Percentiles rank a stretch among this genome's conserved stretches.
These are phyloP conservation scores for Alentia gelatinosa DNA, from an alignment of 2,888 invertebrate genomes.

Conservation along the genomic window DNA sequence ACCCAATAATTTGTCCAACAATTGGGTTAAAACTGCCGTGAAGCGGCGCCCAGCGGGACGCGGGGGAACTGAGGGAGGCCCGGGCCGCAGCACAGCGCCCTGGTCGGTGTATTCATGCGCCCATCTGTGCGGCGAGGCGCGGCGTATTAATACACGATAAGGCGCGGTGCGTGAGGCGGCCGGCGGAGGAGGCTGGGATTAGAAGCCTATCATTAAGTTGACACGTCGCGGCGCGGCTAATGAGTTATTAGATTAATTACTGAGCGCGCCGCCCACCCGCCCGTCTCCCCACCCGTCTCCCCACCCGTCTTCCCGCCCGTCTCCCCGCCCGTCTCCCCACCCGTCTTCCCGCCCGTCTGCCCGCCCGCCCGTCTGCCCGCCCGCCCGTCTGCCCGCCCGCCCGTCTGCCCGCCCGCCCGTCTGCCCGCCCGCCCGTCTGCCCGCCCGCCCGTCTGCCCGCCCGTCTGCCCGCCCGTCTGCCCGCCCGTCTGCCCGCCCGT, in stretches of 20 bases:
- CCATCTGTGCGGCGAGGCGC: neutral
- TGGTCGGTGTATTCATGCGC: neutral
- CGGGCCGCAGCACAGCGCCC: neutral
- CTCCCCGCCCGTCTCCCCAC: neutral
- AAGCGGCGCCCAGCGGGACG: neutral
- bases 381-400: neutral
- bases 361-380: neutral
- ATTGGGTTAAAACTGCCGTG: slow-evolving; percentile 40
- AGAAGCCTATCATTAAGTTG: slow-evolving; percentile 51
- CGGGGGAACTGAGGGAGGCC: too few relatives aligned
- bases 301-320: neutral
- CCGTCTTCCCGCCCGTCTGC: too few relatives aligned
- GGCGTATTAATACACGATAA: slow-evolving; percentile 34
- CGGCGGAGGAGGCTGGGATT: neutral
- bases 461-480: neutral
- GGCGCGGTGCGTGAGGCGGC: neutral
- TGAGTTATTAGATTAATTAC: slow-evolving; percentile 49
- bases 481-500: neutral
- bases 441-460: too few relatives aligned
- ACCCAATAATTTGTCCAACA: slow-evolving; percentile 5
- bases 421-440: neutral
- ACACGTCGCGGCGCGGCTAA: neutral
- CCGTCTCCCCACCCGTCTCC: neutral
- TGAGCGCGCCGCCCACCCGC: neutral
- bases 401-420: too few relatives aligned